Evolutionary conservation across 2,113 vertebrate genomes (phyloP), one percentile per base, ranked within the genome.

Genomic region (Gopherus flavomarginatus): DNA sequence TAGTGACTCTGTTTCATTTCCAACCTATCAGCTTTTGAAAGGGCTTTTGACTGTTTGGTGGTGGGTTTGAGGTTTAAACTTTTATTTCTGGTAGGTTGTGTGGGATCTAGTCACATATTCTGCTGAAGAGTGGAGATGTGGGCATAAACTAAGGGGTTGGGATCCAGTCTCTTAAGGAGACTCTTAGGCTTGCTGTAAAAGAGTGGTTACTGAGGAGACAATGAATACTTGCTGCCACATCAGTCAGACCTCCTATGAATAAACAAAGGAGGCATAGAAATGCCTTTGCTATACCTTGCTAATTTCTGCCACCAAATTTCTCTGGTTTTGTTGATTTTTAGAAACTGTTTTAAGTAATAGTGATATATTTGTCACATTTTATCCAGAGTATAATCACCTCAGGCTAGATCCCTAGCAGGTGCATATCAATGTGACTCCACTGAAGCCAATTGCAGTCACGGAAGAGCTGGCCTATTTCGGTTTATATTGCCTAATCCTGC

Each of bases 401-500:
- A 59, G 26, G 26, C 56, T 59, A 59, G 56, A 59, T 59, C 56
- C 56, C 27, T 5, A 1, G 6, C 10, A 56, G 53, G 50, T 82
- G 85, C 54, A 47, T 56, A 87, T 38, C 9, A 54, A 1, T 5
- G 21, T 22, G 5, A 35, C 21, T 3, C 8, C 59, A 0, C 42
- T 11, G 57, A 86, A 59, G 3, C 24, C 54, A 4, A 56, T 56
- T 56, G 54, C 54, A 56, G 54, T 59, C 56, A 42, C n/a, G 35
- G 56, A 4, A 35, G 42, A 12, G 14, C 79, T 31, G 50, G 65
- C 8, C 19, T 4, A 35, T 22, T 57, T 89, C 29, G 17, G 2
- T 0, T 0, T 3, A 2, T 2, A 21, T 52, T 80, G 5, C 4
- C 8, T 47, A 17, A 44, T 5, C 69, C 12, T 21, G 16, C 53